Evolutionary conservation across 2,888 invertebrate genomes (phyloP).

Genomic region (Pammene aurita): DNA sequence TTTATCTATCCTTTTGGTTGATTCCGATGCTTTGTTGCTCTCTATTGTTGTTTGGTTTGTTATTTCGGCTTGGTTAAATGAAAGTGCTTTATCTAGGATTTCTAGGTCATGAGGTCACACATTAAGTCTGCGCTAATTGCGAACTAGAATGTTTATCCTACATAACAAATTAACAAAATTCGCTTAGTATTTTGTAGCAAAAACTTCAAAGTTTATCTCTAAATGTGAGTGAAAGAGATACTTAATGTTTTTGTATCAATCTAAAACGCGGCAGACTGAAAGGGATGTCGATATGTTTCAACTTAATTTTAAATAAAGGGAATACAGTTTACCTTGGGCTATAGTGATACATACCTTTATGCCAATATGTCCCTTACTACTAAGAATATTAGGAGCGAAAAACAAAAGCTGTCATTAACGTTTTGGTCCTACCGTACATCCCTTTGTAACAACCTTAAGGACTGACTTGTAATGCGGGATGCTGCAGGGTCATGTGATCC

Average conservation of each 20-base stretch:
- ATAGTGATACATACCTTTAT: not conserved
- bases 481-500: constrained; percentile 56
- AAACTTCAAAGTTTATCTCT: not conserved
- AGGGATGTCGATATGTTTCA: constrained; percentile 27
- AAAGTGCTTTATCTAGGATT: not conserved
- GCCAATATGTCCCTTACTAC: not conserved
- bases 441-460: constrained; percentile 21
- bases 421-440: constrained; percentile 10
- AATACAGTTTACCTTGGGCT: constrained; percentile 4
- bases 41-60: not conserved
- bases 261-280: constrained; percentile 12
- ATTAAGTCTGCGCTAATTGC: not conserved
- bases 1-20: constrained; percentile 40
- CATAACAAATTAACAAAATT: not conserved
- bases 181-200: not conserved
- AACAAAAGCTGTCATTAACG: not conserved
- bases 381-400: not conserved
- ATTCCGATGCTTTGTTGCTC: not conserved
- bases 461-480: constrained; percentile 48
- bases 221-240: constrained; percentile 29
- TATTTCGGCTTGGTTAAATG: not conserved
- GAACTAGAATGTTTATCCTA: not conserved
- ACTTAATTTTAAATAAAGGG: constrained; percentile 19
- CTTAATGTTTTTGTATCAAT: constrained; percentile 4
- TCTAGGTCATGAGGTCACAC: not conserved